These are phyloP conservation scores for Saguinus imperator DNA, from an alignment of 2,113 vertebrate species.

Conservation along the genomic window DNA sequence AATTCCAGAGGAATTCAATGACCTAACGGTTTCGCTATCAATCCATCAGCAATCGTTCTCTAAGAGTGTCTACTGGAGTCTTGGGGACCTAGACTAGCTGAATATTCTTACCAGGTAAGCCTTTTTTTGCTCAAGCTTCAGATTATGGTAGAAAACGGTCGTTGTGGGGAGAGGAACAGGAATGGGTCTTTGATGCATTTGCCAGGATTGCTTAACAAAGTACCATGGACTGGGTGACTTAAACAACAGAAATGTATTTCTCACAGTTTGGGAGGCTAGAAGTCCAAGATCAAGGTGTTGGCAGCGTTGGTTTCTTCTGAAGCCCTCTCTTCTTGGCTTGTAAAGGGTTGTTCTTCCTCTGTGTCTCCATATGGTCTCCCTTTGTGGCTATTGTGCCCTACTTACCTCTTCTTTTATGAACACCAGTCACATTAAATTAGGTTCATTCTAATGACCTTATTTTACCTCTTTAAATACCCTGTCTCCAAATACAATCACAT, in stretches of 20 bases:
- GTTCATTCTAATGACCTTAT: background rate
- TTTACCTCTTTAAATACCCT: background rate
- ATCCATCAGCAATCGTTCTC: background rate
- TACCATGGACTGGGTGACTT: background rate
- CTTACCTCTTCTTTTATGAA: background rate
- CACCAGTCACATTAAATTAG: background rate
- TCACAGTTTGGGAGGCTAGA: background rate
- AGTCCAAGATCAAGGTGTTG: background rate
- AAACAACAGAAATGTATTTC: background rate
- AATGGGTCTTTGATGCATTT: background rate
- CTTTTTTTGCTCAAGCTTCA: background rate
- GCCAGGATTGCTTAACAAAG: background rate
- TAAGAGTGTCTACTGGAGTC: background rate
- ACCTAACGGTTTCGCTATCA: background rate
- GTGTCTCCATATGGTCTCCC: background rate
- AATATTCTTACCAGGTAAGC: background rate
- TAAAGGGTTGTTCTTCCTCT: background rate
- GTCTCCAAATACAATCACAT: background rate
- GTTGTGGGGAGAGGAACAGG: no score
- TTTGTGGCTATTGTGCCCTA: background rate
- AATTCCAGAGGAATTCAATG: background rate
- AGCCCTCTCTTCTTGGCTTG: background rate
- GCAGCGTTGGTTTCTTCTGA: background rate
- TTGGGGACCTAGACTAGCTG: background rate
- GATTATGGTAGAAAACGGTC: background rate